Evolutionary conservation across 1,140 invertebrate species (phyloP), one percentile per base, ranked within the genome.

Genomic region (Conopomorpha cramerella): DNA sequence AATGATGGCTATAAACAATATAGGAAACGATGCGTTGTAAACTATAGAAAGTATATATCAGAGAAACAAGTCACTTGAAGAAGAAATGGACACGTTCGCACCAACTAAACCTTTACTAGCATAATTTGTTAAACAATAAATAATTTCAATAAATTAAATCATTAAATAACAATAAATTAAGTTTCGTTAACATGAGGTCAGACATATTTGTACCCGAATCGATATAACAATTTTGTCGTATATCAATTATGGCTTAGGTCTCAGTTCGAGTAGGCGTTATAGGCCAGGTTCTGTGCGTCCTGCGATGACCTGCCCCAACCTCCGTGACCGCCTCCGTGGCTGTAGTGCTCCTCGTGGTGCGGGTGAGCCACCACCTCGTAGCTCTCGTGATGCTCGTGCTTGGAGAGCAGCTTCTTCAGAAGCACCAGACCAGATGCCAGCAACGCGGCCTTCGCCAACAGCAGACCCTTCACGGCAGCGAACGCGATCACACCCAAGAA

Each of bases 401-500:
- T 90, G 32, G 81, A 81, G n/a, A 92, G 67, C 0, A 92, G 74
- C 56, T 92, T 92, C 78, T 92, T 90, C 36, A 92, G 74, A 1
- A 85, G 86, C 29, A 92, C 83, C 36, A 91, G 79, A 29, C 80
- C 82, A 36, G 87, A 85, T 36, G 91, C 81, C 33, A 91, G 79
- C 8, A 92, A 80, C 3, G 90, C 89, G 27, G 91, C 82, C 71
- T 92, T 92, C 46, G 89, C 88, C 40, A 91, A 81, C 43, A 91
- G 71, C 34, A 92, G 80, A 34, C 89, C 90, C 80, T 92, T 92
- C 80, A 92, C 84, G 8, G 89, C 89, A 13, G 91, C 78, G 16
- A 92, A 78, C 19, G 87, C 90, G 41, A 92, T 80, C 51, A 83
- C 86, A 39, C 88, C 90, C n/a, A 92, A 81, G 41, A 85, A 84